Evolutionary conservation across 2,797 vertebrate genomes (phyloP), one percentile per base, ranked within the genome.

Genomic region (Chanos chanos): DNA sequence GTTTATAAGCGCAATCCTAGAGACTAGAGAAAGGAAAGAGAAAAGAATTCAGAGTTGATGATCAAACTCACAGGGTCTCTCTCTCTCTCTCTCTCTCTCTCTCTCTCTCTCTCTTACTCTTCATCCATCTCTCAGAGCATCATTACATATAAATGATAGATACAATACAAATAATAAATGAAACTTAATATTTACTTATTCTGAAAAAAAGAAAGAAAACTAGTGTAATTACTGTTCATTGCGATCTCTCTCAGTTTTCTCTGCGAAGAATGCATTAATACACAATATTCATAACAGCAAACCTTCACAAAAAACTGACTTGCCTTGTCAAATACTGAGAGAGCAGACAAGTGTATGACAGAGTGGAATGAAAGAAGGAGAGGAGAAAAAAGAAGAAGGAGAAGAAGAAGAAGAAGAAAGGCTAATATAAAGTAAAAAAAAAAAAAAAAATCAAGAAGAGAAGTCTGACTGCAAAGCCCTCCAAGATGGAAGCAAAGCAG

Each of bases 381-480:
- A 28, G 8, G 19, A 8, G 15, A 13, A n/a, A 55, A 34, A 27
- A 33, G 15, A 7, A 1, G 1, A 34, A 36, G 15, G 21, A 18
- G 34, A 9, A 41, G 16, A 55, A 15, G 9, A 12, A 28, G 12
- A 48, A 15, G 13, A 73, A 22, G 44, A 24, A 64, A 57, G 51
- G 39, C 59, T 75, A 55, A 58, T 76, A 70, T 54, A 28, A 16
- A 62, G 19, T 25, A 28, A 37, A 7, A 43, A n/a, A 37, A 7
- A 25, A 31, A 39, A 12, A 52, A 27, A 62, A 2, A 47, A 12
- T 58, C 25, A 57, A 8, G 58, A 5, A 51, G 6, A 28, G 13
- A 27, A 3, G n/a, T n/a, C n/a, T n/a, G n/a, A n/a, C n/a, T n/a
- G n/a, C n/a, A n/a, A n/a, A n/a, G n/a, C n/a, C n/a, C n/a, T n/a